Conservation (phyloP, 2,113 vertebrate species). For the Semnornis frantzii region DNA sequence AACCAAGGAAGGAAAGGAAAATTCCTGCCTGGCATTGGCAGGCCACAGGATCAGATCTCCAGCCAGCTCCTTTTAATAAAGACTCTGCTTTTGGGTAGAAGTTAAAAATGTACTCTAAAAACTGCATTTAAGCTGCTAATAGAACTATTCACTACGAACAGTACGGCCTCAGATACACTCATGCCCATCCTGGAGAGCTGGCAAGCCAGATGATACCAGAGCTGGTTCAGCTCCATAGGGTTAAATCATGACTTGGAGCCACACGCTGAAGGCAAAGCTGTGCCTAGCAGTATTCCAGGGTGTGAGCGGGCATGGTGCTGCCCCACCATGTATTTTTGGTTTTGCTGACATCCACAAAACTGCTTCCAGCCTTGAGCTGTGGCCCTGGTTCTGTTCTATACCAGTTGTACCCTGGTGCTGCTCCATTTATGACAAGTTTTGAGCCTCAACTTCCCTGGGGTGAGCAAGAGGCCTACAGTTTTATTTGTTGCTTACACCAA, state of each 20-base stretch:
- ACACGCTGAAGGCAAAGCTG: not conserved
- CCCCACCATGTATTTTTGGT: not conserved
- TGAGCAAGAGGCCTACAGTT: accelerated
- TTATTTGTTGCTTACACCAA: constrained; percentile 32
- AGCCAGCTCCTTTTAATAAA: not conserved
- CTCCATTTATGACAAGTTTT: not conserved
- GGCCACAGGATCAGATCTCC: not conserved
- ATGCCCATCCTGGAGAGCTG: not conserved
- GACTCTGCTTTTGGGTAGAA: not conserved
- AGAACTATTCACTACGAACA: not conserved
- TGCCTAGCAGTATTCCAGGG: not conserved
- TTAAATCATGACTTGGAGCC: not conserved
- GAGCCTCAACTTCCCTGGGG: not conserved
- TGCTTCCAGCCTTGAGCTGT: not conserved
- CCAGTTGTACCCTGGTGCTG: not conserved
- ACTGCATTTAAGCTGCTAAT: not conserved
- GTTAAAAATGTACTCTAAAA: not conserved
- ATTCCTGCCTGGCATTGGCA: not conserved
- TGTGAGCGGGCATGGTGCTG: accelerated
- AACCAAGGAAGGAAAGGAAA: not conserved
- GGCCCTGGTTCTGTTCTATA: not conserved
- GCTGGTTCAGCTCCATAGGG: not conserved
- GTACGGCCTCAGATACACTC: not conserved
- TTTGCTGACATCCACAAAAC: not conserved
- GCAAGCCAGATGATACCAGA: not conserved